phyloP scores from a whole-genome alignment of 2,797 vertebrate genomes.

The Bradypus variegatus region DNA sequence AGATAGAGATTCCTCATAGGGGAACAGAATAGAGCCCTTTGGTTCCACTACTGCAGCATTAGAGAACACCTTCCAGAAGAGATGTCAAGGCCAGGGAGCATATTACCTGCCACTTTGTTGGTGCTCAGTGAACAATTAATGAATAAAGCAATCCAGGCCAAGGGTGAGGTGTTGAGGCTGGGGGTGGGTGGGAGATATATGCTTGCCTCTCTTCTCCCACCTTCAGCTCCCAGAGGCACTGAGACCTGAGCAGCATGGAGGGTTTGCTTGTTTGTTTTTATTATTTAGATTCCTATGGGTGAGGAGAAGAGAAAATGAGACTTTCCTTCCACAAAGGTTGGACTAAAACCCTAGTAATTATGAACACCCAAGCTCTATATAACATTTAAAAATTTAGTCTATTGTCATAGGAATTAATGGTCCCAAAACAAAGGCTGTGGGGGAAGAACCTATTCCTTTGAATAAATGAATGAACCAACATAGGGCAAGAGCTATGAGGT shows the following conservation, averaged over 20 bases:
- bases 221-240: neutral
- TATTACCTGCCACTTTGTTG: neutral
- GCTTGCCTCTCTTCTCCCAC: neutral
- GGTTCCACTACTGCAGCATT: neutral
- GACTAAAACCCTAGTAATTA: neutral
- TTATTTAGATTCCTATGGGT: neutral
- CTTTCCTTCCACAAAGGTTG: slow-evolving; percentile 22
- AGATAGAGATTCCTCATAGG: neutral
- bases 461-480: neutral
- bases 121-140: neutral
- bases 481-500: neutral
- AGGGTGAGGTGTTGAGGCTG: neutral
- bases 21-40: neutral
- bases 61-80: neutral
- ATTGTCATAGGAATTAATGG: neutral
- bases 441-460: neutral
- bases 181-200: neutral
- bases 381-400: slow-evolving; percentile 1
- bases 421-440: neutral
- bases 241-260: neutral
- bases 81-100: neutral
- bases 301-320: neutral
- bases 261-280: neutral
- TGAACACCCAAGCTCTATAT: neutral
- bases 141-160: neutral